Evolutionary conservation across 2,113 vertebrate genomes (phyloP).

Genomic region (Tachysurus fulvidraco): DNA sequence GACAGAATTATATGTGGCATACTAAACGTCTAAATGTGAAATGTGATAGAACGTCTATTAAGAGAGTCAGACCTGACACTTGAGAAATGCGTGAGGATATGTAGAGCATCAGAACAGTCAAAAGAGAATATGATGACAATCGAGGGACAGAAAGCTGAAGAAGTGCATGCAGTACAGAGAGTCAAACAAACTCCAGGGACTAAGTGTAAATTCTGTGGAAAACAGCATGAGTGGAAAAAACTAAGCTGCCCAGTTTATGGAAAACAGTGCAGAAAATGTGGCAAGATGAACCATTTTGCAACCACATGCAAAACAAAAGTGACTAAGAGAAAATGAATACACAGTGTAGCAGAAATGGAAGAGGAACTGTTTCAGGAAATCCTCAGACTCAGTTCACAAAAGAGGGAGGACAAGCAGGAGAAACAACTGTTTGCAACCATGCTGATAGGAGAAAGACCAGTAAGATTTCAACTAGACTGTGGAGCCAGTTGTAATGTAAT

Average conservation of each 20-base stretch:
- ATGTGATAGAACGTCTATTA: constrained; percentile 15
- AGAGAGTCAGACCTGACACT: constrained; percentile 12
- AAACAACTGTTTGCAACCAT: too few relatives aligned
- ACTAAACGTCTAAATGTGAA: neutral
- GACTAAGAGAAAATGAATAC: constrained; percentile 2
- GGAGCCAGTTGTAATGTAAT: too few relatives aligned
- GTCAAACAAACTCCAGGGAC: neutral
- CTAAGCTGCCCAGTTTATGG: constrained; percentile 14
- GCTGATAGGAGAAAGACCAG: too few relatives aligned
- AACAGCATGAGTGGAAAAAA: too few relatives aligned
- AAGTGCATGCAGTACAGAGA: constrained; percentile 19
- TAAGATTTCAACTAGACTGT: too few relatives aligned
- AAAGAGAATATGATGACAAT: constrained; percentile 32
- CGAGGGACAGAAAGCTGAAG: constrained; percentile 21
- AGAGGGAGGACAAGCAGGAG: too few relatives aligned
- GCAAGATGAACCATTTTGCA: constrained; percentile 29
- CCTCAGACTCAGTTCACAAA: too few relatives aligned
- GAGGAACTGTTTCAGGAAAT: too few relatives aligned
- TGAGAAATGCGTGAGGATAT: constrained; percentile 15
- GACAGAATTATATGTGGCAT: constrained; percentile 32
- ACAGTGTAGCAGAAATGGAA: neutral
- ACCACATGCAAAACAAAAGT: constrained; percentile 15
- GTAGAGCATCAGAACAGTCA: constrained; percentile 28
- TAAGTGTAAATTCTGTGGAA: too few relatives aligned
- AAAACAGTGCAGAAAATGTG: constrained; percentile 28